Evolutionary conservation across 2,888 invertebrate species (phyloP).

Genomic region (Auanema sp.): DNA sequence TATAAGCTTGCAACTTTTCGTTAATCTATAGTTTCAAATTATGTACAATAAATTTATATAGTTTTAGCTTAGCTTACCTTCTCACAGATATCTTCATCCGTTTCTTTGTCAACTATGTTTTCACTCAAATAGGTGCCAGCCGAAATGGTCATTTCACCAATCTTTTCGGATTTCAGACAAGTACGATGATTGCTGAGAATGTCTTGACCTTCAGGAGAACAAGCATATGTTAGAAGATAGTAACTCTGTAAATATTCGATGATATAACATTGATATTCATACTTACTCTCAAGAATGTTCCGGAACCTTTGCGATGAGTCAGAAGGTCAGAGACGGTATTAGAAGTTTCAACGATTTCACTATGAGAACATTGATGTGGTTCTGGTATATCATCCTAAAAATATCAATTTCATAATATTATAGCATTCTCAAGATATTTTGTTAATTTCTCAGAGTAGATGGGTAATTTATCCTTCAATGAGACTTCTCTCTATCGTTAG

Average conservation of each 20-base stretch:
- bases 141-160: constrained; percentile 63
- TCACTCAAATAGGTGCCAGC: constrained; percentile 63
- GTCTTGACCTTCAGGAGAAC: constrained; percentile 60
- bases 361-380: constrained; percentile 55
- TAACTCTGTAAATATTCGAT: constrained; percentile 48
- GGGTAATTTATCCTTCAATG: no score
- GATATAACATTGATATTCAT: constrained; percentile 3
- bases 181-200: constrained; percentile 55
- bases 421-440: no score
- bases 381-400: constrained; percentile 59
- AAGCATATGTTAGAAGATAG: constrained; percentile 61
- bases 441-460: no score
- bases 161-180: constrained; percentile 56
- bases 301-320: constrained; percentile 60
- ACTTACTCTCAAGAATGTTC: constrained; percentile 55
- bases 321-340: constrained; percentile 53
- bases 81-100: constrained; percentile 52
- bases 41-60: neutral
- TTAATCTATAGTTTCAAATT: constrained; percentile 30
- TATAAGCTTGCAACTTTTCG: constrained; percentile 55
- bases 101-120: constrained; percentile 56
- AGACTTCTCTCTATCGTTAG: no score
- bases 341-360: constrained; percentile 57
- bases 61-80: constrained; percentile 20
- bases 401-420: neutral